phyloP scores from a whole-genome alignment of 2,113 vertebrate genomes.

The Sminthopsis crassicaudata region DNA sequence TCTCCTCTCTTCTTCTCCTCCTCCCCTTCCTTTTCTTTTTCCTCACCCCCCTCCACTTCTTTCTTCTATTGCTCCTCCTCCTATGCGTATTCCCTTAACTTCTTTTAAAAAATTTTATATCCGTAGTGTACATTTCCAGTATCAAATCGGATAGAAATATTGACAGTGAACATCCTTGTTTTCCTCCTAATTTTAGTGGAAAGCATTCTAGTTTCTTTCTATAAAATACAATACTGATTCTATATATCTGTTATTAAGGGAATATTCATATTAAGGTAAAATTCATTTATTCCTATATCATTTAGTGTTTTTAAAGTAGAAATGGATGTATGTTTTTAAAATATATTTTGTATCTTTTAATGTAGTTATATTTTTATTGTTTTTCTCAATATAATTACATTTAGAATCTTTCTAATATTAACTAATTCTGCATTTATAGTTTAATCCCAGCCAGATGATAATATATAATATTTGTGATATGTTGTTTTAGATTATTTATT shows the following conservation, averaged over 20 bases:
- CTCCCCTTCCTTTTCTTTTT: too few relatives aligned
- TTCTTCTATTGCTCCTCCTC: too few relatives aligned
- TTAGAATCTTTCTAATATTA: background rate
- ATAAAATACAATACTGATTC: background rate
- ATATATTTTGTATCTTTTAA: background rate
- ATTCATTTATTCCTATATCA: background rate
- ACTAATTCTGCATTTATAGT: background rate
- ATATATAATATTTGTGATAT: background rate
- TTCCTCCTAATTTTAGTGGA: background rate
- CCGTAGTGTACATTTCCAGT: too few relatives aligned
- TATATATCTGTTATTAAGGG: background rate
- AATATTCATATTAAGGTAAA: background rate
- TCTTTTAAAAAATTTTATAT: too few relatives aligned
- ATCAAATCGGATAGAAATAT: too few relatives aligned
- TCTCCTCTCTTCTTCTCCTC: too few relatives aligned
- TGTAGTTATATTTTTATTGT: background rate
- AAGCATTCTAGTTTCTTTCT: background rate
- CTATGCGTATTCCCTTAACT: too few relatives aligned
- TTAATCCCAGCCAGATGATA: background rate
- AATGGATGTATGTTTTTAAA: background rate
- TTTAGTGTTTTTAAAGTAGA: background rate
- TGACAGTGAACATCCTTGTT: too few relatives aligned
- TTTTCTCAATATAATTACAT: background rate
- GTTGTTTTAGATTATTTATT: too few relatives aligned
- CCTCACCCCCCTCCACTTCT: too few relatives aligned